These are phyloP conservation scores for Cygnus olor DNA, from an alignment of 2,797 vertebrate genomes.

Conservation along the genomic window DNA sequence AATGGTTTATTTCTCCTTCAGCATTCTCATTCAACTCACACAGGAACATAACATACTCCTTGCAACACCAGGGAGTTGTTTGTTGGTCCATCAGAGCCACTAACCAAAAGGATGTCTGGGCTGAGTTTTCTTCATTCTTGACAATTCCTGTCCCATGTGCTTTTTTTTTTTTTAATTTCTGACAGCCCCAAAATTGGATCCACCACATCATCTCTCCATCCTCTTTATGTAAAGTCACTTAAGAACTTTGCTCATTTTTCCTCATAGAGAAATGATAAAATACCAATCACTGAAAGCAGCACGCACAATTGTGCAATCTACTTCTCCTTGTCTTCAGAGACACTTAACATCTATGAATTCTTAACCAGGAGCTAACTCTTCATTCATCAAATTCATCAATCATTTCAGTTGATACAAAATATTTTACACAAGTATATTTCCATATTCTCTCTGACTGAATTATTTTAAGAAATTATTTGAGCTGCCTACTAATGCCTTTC, in stretches of 20 bases:
- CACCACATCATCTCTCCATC: background rate
- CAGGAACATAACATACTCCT: no score
- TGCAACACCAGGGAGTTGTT: background rate
- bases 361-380: background rate
- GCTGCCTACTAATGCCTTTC: background rate
- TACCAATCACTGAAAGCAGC: background rate
- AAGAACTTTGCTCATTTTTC: background rate
- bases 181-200: background rate
- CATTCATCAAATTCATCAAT: background rate
- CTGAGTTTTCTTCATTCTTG: background rate
- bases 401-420: background rate
- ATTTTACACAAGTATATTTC: background rate
- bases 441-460: background rate
- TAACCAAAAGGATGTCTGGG: no score
- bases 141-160: rapidly evolving
- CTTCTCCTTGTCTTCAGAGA: background rate
- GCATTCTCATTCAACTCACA: background rate
- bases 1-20: background rate
- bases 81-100: background rate
- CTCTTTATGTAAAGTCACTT: background rate
- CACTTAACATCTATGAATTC: background rate
- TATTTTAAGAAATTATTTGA: background rate
- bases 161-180: background rate
- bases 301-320: background rate
- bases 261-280: background rate